Base-by-base conservation (phyloP, 2,797 vertebrate genomes). In the Sphenodon punctatus region DNA sequence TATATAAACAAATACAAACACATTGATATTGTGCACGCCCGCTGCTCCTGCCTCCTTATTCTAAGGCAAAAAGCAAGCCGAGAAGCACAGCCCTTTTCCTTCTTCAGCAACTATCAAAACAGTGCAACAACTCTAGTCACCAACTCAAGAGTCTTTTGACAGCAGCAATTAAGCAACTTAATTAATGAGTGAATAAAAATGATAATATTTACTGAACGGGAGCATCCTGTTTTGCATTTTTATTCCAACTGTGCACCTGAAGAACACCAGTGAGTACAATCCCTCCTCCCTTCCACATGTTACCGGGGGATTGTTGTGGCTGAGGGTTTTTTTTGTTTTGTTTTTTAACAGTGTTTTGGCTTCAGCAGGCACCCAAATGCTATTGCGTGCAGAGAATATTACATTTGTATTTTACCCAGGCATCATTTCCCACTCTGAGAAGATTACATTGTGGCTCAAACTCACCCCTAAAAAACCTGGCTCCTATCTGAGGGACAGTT, bases 111-210 rank as follows among this genome's bases (percentile, higher is more conserved):
- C 85, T 91, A 93, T 92, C 93, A 92, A 94, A 94, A 91, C 93
- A 93, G 91, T 82, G 84, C 90, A 75, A 91, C 89, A 86, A 88
- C 92, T 89, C 81, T 82, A 93, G 93, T 92, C 94, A 94, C 93
- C 94, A 94, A 95, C 95, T 95, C 93, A 90, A 95, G 94, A 96
- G 95, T 94, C 95, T 96, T 96, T 95, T 97, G 95, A 97, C 96
- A 97, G 96, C 94, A 94, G 93, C 95, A 97, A 97, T 97, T 97
- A 97, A 96, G 95, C 94, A 96, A 95, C 95, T 96, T 97, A 97
- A 97, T 97, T 97, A 96, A 96, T 95, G 94, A 95, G 91, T 90
- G 94, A 96, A 96, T 95, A 96, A 97, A 96, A 97, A 95, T 92
- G 96, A 97, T 97, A 97, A 97, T 97, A 97, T 97, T 97, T 97